A percentile compares a stretch with the other conserved stretches of the same genome.
phyloP scores from a whole-genome alignment of 2,113 vertebrate species.

The Triplophysa rosa region DNA sequence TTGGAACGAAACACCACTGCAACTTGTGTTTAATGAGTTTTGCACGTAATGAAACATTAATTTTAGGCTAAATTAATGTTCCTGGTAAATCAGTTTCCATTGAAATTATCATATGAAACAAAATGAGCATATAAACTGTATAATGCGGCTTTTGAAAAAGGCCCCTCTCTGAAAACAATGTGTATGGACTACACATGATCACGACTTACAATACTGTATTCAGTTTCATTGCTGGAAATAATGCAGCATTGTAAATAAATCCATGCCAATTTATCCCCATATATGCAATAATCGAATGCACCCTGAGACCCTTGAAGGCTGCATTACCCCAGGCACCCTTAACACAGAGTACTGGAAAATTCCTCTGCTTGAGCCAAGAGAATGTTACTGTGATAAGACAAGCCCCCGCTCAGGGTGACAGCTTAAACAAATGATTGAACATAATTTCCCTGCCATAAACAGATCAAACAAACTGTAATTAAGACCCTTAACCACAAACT shows the following conservation, averaged over 20 bases:
- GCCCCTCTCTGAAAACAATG: too few species aligned
- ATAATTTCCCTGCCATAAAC: background rate
- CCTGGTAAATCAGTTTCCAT: too few species aligned
- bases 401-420: conserved; percentile 22
- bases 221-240: background rate
- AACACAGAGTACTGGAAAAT: conserved; percentile 64
- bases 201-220: background rate
- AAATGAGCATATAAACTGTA: too few species aligned
- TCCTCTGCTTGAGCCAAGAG: conserved; percentile 60
- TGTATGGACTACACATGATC: background rate
- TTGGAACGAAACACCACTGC: too few species aligned
- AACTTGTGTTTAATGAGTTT: too few species aligned
- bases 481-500: conserved; percentile 5
- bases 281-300: conserved; percentile 46
- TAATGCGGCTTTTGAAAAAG: background rate
- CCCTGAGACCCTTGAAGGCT: background rate
- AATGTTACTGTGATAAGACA: conserved; percentile 62
- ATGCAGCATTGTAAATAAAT: background rate
- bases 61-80: too few species aligned
- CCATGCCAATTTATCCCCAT: background rate
- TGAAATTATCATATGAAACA: too few species aligned
- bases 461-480: conserved; percentile 16
- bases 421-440: background rate
- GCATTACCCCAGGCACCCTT: background rate
- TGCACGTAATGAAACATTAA: too few species aligned